Evolutionary conservation across 2,113 vertebrate genomes (phyloP).

Genomic region (Psettodes erumei): DNA sequence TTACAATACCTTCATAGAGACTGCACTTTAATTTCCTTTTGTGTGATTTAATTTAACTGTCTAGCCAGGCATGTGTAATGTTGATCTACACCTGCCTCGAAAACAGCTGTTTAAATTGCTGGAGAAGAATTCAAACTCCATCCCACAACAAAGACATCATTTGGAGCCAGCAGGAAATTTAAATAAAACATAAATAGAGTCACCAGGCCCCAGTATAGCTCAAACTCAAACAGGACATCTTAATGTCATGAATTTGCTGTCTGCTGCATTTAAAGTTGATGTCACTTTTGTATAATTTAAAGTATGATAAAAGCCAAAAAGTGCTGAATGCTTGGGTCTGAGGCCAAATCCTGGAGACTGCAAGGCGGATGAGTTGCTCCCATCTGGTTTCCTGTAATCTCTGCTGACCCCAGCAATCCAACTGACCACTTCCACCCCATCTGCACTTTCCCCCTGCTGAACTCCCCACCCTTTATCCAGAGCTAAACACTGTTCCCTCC

Average conservation of each 20-base stretch:
- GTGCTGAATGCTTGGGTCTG: conserved; percentile 31
- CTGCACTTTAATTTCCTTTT: conserved; percentile 8
- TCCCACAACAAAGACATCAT: conserved; percentile 4
- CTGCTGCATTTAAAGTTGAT: conserved; percentile 20
- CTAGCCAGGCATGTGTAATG: conserved; percentile 29
- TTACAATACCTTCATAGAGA: conserved; percentile 10
- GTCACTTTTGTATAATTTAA: conserved; percentile 41
- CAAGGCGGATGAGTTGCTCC: conserved; percentile 71
- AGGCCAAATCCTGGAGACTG: conserved; percentile 62
- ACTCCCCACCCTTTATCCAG: conserved; percentile 64
- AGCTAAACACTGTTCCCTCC: conserved; percentile 58
- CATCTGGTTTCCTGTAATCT: conserved; percentile 78
- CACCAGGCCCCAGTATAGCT: conserved; percentile 10
- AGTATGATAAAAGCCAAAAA: conserved; percentile 49
- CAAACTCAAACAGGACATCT: conserved; percentile 13
- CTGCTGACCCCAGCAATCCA: conserved; percentile 64
- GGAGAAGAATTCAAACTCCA: conserved; percentile 14
- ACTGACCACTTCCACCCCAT: conserved; percentile 66
- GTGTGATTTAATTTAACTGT: conserved; percentile 41
- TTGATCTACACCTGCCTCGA: conserved; percentile 16
- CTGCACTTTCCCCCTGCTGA: conserved; percentile 56
- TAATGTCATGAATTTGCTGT: conserved; percentile 10
- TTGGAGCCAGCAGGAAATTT: conserved; percentile 10
- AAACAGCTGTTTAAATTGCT: conserved; percentile 24
- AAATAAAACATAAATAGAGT: conserved; percentile 37